phyloP scores from a whole-genome alignment of 2,113 vertebrate genomes.

The Dendropsophus ebraccatus region DNA sequence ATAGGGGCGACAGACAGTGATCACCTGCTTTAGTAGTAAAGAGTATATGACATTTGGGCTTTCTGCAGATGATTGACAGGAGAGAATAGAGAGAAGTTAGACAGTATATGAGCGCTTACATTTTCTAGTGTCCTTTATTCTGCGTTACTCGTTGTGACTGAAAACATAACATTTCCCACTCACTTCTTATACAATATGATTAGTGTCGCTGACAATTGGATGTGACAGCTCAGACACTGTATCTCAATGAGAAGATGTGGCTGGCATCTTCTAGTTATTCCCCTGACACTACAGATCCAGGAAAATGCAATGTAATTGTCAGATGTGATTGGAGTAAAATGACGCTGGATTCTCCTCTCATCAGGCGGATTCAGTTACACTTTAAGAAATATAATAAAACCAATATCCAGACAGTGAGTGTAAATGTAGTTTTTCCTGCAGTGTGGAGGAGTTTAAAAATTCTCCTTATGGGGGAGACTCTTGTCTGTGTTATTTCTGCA shows the following conservation, averaged over 20 bases:
- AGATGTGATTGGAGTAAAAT: not conserved
- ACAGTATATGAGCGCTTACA: not conserved
- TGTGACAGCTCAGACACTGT: not conserved
- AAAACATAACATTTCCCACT: not conserved
- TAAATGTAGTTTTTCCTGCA: too few relatives aligned
- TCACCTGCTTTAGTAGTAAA: not conserved
- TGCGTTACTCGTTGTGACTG: too few relatives aligned
- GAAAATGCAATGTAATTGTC: not conserved
- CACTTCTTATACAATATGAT: not conserved
- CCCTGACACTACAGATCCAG: not conserved
- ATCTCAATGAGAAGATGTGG: not conserved
- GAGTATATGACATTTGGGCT: not conserved
- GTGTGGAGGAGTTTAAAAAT: too few relatives aligned
- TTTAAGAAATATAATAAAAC: too few relatives aligned
- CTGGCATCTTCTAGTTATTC: not conserved
- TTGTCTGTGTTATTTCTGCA: too few relatives aligned
- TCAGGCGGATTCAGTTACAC: too few relatives aligned
- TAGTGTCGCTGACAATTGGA: slow-evolving; percentile 6
- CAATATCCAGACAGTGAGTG: too few relatives aligned
- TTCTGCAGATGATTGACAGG: not conserved
- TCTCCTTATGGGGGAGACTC: too few relatives aligned
- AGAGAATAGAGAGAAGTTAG: too few relatives aligned
- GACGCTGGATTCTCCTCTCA: not conserved
- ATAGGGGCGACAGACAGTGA: too few relatives aligned
- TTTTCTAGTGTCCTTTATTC: not conserved